A percentile compares a stretch with the other conserved stretches of the same genome.
phyloP scores from a whole-genome alignment of 2,113 vertebrate genomes.

The Phocoena sinus region DNA sequence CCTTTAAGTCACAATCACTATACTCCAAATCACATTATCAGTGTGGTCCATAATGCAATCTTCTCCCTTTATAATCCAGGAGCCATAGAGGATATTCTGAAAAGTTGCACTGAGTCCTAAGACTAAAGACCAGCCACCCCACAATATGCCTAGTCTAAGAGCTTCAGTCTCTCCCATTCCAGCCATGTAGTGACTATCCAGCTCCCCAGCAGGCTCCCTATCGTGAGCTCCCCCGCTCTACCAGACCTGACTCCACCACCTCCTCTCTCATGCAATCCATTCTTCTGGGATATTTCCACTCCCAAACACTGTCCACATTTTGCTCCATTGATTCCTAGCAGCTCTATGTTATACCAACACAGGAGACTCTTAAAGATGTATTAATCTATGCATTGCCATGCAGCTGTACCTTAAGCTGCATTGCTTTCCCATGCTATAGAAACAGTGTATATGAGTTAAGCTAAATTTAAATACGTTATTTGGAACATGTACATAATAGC shows the following conservation, averaged over 20 bases:
- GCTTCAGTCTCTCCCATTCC: neutral
- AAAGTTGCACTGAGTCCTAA: neutral
- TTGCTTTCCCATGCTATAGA: neutral
- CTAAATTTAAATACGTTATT: neutral
- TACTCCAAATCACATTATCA: neutral
- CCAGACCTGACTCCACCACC: neutral
- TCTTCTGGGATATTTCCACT: neutral
- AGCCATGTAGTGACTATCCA: neutral
- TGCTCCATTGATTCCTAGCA: neutral
- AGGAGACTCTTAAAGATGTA: neutral
- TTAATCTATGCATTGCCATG: neutral
- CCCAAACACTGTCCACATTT: neutral
- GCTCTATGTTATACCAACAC: neutral
- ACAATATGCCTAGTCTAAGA: neutral
- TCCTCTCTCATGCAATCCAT: neutral
- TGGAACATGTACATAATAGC: neutral
- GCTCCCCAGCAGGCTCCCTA: rapidly evolving
- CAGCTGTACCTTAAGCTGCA: neutral
- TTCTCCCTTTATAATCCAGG: neutral
- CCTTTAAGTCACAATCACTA: neutral
- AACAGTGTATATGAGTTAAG: neutral
- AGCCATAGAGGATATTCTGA: neutral
- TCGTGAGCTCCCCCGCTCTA: neutral
- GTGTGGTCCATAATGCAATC: neutral
- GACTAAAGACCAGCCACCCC: neutral